These are phyloP conservation scores for Bursaphelenchus okinawaensis DNA, from an alignment of 2,888 invertebrate species.

Conservation along the genomic window DNA sequence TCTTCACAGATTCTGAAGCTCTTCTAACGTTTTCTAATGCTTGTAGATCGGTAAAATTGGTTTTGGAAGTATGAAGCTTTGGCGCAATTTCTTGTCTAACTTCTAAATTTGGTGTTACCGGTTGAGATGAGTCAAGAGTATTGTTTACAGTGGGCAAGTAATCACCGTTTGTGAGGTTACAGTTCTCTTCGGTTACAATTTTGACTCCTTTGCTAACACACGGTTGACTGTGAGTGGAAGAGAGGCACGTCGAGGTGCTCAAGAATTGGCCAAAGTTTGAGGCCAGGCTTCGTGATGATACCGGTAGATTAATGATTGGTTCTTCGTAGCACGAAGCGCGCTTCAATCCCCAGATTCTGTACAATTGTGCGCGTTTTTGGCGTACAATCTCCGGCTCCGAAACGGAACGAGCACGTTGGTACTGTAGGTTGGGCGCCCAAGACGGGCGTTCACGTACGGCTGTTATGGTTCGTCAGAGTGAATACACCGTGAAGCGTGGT, in stretches of 20 bases:
- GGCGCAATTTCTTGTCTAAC: too few species aligned
- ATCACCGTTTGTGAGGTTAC: too few species aligned
- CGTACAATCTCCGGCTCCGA: neutral
- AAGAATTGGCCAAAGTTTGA: neutral
- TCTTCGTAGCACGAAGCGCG: neutral
- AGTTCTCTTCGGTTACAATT: neutral
- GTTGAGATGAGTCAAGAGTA: neutral
- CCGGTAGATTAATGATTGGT: neutral
- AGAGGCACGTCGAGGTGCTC: neutral
- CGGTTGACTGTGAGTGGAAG: neutral
- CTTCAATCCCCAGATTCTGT: neutral
- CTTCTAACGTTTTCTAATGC: neutral
- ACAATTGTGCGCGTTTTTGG: neutral
- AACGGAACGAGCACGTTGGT: neutral
- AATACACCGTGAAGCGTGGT: too few species aligned
- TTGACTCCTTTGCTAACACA: neutral
- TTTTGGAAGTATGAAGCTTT: too few species aligned
- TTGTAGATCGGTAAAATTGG: too few species aligned
- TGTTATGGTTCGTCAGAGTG: neutral
- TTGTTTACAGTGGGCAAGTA: too few species aligned
- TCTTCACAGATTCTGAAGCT: neutral
- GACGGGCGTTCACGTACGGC: neutral
- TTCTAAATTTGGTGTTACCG: too few species aligned
- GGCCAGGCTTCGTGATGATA: neutral
- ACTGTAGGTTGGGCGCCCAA: neutral